phyloP scores from a whole-genome alignment of 2,797 vertebrate genomes.

The Spea hammondii region DNA sequence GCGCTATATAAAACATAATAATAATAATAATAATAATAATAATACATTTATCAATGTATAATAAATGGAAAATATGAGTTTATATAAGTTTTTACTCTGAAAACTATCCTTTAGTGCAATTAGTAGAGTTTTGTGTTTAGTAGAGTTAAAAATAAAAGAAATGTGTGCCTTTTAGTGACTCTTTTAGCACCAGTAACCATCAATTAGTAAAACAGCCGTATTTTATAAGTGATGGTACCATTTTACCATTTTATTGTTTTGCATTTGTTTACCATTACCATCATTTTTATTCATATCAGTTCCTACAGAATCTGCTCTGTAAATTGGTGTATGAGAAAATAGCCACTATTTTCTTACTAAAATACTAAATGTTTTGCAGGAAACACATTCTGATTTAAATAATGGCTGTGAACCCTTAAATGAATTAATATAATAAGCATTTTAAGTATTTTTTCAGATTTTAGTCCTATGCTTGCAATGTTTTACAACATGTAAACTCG shows the following conservation, averaged over 20 bases:
- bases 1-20: too few relatives aligned
- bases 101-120: too few relatives aligned
- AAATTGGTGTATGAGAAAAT: not conserved
- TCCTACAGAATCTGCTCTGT: not conserved
- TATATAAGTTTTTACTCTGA: too few relatives aligned
- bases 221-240: not conserved
- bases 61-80: too few relatives aligned
- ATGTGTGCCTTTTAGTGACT: too few relatives aligned
- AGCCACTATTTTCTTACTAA: not conserved
- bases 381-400: not conserved
- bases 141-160: too few relatives aligned
- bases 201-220: not conserved
- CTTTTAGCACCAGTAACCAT: too few relatives aligned
- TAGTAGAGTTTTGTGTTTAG: too few relatives aligned
- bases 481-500: too few relatives aligned
- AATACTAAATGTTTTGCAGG: not conserved
- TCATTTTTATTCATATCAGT: not conserved
- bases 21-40: too few relatives aligned
- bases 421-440: not conserved
- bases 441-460: not conserved
- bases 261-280: not conserved
- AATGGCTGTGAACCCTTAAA: not conserved
- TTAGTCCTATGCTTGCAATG: not conserved
- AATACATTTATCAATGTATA: too few relatives aligned
- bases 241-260: not conserved